A percentile compares a stretch with the other conserved stretches of the same genome.
Conservation (phyloP, 2,113 vertebrate genomes). For the Rhadina sibilatrix region DNA sequence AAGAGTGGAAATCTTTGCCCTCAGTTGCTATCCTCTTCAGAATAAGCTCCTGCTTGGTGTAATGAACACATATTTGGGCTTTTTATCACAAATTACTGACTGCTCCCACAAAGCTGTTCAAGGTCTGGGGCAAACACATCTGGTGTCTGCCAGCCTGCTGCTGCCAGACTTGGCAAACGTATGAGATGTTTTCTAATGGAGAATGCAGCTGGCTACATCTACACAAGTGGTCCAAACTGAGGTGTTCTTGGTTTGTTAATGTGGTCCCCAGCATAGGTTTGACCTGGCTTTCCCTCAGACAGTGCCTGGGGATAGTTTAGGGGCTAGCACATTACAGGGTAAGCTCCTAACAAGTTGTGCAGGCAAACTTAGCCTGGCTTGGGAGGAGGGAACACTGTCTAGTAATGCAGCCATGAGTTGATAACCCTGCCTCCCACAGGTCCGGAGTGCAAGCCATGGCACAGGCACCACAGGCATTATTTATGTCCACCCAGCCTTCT, state of each 20-base stretch:
- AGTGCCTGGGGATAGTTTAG: not conserved
- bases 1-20: not conserved
- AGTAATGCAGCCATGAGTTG: not conserved
- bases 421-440: not conserved
- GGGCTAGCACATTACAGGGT: not conserved
- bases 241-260: not conserved
- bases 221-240: not conserved
- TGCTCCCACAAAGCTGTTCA: not conserved
- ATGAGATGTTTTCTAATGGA: not conserved
- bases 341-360: not conserved
- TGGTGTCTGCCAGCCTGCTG: not conserved
- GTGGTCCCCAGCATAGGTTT: not conserved
- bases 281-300: not conserved
- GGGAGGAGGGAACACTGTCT: not conserved
- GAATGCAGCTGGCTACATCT: not conserved
- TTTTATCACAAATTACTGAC: not conserved
- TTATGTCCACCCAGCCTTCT: not conserved
- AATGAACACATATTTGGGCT: not conserved
- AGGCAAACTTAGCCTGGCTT: not conserved
- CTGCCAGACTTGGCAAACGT: not conserved
- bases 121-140: not conserved
- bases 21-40: not conserved
- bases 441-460: not conserved
- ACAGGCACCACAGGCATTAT: not conserved
- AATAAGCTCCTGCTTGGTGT: rapidly evolving